Base-by-base conservation (phyloP, 1,140 invertebrate species). In the Hypsibius dujardini region DNA sequence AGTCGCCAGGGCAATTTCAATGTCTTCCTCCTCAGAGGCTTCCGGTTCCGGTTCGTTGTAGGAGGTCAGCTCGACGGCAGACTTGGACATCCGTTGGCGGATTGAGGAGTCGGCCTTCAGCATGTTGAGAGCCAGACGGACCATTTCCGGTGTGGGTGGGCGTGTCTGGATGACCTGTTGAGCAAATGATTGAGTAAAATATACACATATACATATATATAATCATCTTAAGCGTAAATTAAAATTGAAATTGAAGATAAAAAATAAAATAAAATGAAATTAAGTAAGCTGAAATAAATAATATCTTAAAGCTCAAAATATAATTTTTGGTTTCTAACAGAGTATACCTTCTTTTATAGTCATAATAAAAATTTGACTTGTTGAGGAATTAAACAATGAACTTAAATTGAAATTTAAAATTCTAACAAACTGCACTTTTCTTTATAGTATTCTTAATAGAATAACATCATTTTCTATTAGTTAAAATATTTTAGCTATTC, bases 111-210 rank as follows among this genome's bases (percentile, higher is more conserved):
- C 42, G 3, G 12, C 12, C 45, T 67, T 67, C 7, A 67, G 42
- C 12, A 67, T 45, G 42, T 42, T 67, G 3, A 67, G 12, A 3
- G 62, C 62, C 42, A 67, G 12, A 15, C 42, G 12, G 62, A 67
- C 62, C 62, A 67, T 67, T 42, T 67, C 62, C 3, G 62, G 62
- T 15, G 62, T 67, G 12, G 12, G 62, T 7, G 62, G 12, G 3
- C 62, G 12, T 7, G 62, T 67, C 7, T 12, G 62, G 45, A 67
- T 67, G 3, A 67, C 42, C 62, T 67, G 62, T 28, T 28, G 12
- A 67, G 45, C 3, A 67, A 15, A 15, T 12, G 62, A 67, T 67
- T 12, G 7, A 15, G 12, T 7, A 3, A 42, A 45, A 7, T 42
- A 67, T 67, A 67, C 7, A 3, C 12, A 67, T 56, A n/a, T 56